Conservation (phyloP, 2,797 vertebrate genomes). For the Coranthus polyacanthus region DNA sequence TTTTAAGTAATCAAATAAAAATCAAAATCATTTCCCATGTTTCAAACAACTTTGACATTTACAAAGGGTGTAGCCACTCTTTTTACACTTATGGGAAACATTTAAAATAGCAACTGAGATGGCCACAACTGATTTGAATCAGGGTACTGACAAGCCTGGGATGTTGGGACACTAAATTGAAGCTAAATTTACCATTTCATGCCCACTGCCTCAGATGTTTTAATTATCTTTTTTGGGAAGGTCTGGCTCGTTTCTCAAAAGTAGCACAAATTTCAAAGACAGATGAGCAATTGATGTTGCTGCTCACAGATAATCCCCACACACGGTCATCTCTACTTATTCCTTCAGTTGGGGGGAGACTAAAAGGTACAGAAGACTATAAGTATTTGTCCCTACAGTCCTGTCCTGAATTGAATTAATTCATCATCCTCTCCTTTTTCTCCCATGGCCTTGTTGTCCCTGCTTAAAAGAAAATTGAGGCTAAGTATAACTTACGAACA, state of each 20-base stretch:
- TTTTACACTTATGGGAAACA: background rate
- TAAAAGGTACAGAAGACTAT: slow-evolving; percentile 72
- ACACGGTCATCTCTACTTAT: slow-evolving; percentile 63
- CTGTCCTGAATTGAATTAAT: slow-evolving; percentile 83
- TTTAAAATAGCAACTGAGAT: slow-evolving; percentile 15
- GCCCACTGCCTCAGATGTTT: slow-evolving; percentile 64
- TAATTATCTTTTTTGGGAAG: slow-evolving; percentile 73
- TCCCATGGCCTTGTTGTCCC: slow-evolving; percentile 77
- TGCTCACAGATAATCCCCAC: slow-evolving; percentile 68
- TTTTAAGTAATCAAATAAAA: too few relatives aligned
- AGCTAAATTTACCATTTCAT: slow-evolving; percentile 70
- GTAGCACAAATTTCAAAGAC: slow-evolving; percentile 77
- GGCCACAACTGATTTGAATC: slow-evolving; percentile 46
- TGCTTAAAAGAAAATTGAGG: slow-evolving; percentile 78
- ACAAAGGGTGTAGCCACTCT: slow-evolving; percentile 2
- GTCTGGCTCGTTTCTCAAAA: slow-evolving; percentile 78
- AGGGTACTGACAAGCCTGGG: slow-evolving; percentile 27
- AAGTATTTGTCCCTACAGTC: slow-evolving; percentile 79
- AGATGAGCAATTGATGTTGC: slow-evolving; percentile 78
- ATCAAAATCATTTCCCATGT: too few relatives aligned
- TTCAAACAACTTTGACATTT: background rate
- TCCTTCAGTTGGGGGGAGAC: slow-evolving; percentile 52
- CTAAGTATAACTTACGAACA: slow-evolving; percentile 71
- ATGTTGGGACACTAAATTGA: slow-evolving; percentile 55
- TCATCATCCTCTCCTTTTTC: slow-evolving; percentile 76